Conservation (phyloP, 2,888 invertebrate species). For the Hydroisotoma schaefferi region DNA sequence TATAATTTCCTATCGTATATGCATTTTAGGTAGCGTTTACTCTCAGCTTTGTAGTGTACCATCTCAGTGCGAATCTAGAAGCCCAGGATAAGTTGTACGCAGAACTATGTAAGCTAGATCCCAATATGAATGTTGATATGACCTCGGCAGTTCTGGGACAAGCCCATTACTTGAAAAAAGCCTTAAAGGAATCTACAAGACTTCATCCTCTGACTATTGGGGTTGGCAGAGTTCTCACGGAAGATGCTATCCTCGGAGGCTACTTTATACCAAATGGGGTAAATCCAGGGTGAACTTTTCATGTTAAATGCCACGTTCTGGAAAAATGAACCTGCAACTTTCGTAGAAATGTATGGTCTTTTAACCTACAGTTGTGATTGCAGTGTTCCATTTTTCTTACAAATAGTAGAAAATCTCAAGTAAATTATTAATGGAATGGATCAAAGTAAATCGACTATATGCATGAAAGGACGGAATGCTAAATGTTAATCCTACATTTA, state of each 20-base stretch:
- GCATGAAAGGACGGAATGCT: no score
- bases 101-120: conserved; percentile 62
- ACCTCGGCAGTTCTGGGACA: conserved; percentile 60
- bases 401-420: no score
- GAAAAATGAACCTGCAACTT: no score
- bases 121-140: conserved; percentile 50
- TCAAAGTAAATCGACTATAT: no score
- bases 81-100: conserved; percentile 65
- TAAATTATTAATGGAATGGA: no score
- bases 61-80: conserved; percentile 66
- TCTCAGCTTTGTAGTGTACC: conserved; percentile 72
- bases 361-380: no score
- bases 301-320: no score
- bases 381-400: no score
- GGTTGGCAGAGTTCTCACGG: conserved; percentile 69
- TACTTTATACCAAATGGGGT: conserved; percentile 74
- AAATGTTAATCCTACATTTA: no score
- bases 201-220: conserved; percentile 80
- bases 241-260: conserved; percentile 66
- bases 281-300: no score
- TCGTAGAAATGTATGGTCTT: no score
- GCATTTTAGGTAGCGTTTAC: conserved; percentile 70
- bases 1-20: conserved; percentile 5
- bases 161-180: conserved; percentile 71
- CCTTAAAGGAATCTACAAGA: conserved; percentile 78